Conservation (phyloP, 64 coral and sea anemone genomes). For the Stylophora pistillata region DNA sequence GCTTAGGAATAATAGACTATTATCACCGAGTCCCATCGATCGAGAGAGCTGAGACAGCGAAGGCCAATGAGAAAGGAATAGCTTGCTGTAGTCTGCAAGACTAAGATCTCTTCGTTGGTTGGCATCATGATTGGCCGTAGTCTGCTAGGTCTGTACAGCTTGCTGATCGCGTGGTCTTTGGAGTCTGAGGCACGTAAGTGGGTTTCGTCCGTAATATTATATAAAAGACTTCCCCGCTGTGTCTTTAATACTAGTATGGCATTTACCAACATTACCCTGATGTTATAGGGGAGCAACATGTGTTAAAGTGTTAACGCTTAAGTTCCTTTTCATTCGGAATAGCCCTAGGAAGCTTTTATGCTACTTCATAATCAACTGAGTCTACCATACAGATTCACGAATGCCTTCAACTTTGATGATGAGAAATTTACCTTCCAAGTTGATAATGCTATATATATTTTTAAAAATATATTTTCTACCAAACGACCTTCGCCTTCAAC, state of each 20-base stretch:
- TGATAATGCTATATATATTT: no score
- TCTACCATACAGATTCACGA: background rate
- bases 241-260: no score
- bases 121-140: background rate
- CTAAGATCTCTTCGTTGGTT: background rate
- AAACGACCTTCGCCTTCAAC: no score
- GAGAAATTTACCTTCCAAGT: no score
- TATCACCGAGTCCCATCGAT: background rate
- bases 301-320: background rate
- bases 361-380: background rate
- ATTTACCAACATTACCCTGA: background rate
- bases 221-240: background rate
- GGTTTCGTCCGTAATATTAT: background rate
- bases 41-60: background rate
- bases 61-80: background rate
- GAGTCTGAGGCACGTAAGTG: conserved; percentile 17
- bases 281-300: background rate
- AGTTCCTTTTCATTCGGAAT: background rate
- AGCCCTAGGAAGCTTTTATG: background rate
- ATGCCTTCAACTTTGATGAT: no score
- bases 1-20: background rate
- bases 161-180: background rate
- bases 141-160: background rate
- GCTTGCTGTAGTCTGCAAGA: background rate
- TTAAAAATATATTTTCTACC: no score